Evolutionary conservation across 2,113 vertebrate species (phyloP).

Genomic region (Rafetus swinhoei): DNA sequence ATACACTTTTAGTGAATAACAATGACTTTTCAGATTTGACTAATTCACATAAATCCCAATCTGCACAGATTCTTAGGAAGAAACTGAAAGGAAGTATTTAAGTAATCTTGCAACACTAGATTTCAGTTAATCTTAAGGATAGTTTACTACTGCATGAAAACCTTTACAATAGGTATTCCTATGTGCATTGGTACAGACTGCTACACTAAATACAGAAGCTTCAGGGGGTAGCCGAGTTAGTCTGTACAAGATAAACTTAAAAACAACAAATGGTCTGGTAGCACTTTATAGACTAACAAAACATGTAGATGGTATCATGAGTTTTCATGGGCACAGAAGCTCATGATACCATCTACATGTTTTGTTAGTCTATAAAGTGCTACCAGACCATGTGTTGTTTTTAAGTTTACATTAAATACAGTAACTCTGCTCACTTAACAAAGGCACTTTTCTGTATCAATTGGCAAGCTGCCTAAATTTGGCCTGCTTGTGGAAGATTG

Average conservation of each 20-base stretch:
- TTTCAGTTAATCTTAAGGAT: neutral
- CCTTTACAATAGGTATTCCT: neutral
- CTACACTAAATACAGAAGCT: neutral
- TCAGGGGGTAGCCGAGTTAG: no score
- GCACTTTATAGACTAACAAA: no score
- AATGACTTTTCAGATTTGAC: conserved; percentile 28
- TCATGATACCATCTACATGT: no score
- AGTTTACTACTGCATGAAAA: neutral
- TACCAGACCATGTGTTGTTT: no score
- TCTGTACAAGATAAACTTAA: no score
- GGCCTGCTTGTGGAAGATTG: neutral
- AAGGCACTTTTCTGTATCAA: neutral
- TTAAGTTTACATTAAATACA: neutral
- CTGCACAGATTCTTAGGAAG: neutral
- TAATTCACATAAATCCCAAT: conserved; percentile 9
- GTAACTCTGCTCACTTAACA: neutral
- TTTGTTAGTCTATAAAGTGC: no score
- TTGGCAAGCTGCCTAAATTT: neutral
- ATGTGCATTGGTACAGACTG: neutral
- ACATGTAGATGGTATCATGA: no score
- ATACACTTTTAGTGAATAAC: conserved; percentile 18
- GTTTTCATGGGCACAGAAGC: no score
- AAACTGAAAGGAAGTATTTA: neutral
- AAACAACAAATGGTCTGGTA: no score
- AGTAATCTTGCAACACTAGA: neutral